Percentiles rank a stretch among this genome's conserved stretches.
Conservation (phyloP, 2,888 invertebrate species). For the Drosophila neutralis region DNA sequence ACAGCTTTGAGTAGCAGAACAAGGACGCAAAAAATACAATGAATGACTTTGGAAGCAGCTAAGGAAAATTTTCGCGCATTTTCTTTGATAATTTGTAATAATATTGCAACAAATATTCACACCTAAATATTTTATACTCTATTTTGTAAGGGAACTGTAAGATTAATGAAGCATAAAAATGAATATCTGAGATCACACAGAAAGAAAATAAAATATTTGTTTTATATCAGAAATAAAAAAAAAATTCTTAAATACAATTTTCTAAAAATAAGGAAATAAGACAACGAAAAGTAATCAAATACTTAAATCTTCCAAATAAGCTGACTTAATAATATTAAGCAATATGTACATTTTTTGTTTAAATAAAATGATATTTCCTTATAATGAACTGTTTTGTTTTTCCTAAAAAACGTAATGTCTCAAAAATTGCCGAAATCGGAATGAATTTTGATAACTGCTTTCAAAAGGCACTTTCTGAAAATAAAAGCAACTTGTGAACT, state of each 20-base stretch:
- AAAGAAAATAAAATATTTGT: background rate
- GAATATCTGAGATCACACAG: too few species aligned
- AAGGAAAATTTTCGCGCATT: conserved; percentile 42
- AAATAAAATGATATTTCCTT: background rate
- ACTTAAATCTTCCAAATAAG: background rate
- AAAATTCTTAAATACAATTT: background rate
- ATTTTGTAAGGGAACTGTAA: background rate
- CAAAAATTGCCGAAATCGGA: background rate
- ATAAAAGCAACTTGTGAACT: background rate
- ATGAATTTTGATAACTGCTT: background rate
- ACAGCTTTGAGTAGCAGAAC: conserved; percentile 53
- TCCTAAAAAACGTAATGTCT: too few species aligned
- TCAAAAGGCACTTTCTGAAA: background rate
- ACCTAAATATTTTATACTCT: background rate
- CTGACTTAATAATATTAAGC: background rate
- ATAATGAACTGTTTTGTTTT: background rate
- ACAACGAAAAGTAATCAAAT: background rate
- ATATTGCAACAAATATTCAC: background rate
- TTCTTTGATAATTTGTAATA: conserved; percentile 3
- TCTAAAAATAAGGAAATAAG: background rate
- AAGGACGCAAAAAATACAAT: conserved; percentile 13
- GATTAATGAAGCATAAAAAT: conserved; percentile 2
- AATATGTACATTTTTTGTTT: background rate
- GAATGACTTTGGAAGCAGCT: conserved; percentile 2
- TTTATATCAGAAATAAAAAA: background rate